Conservation (phyloP, 1,140 invertebrate species). For the Chironomus tepperi region DNA sequence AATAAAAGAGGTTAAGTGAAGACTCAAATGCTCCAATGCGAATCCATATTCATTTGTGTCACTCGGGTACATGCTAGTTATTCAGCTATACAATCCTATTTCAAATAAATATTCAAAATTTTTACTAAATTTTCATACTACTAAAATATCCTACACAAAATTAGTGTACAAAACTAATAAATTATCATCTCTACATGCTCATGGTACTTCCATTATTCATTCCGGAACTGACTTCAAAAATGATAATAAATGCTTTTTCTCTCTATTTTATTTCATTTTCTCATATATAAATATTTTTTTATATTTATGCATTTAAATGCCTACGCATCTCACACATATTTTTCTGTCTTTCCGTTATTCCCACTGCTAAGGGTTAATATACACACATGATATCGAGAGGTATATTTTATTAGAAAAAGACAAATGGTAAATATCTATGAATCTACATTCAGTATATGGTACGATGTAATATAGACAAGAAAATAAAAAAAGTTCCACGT, state of each 20-base stretch:
- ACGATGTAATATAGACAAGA: not conserved
- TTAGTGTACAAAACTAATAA: slow-evolving; percentile 9
- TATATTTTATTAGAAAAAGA: not conserved
- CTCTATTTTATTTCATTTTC: not conserved
- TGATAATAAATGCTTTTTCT: not conserved
- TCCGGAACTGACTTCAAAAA: not conserved
- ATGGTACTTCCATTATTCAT: not conserved
- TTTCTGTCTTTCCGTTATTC: not conserved
- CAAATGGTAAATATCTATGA: slow-evolving; percentile 6
- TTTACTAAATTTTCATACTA: too few species aligned
- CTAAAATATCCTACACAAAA: not conserved
- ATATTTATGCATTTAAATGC: too few species aligned
- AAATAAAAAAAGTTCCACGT: not conserved
- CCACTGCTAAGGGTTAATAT: not conserved
- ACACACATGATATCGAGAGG: not conserved
- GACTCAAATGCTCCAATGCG: too few species aligned
- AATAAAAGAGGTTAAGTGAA: too few species aligned
- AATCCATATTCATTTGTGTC: too few species aligned
- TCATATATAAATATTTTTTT: not conserved
- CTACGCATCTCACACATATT: not conserved
- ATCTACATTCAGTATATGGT: not conserved
- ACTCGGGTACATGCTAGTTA: too few species aligned
- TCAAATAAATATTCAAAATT: too few species aligned
- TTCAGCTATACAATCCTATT: too few species aligned
- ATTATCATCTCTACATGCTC: not conserved